Conservation (phyloP, 2,113 vertebrate genomes). For the Indri indri region DNA sequence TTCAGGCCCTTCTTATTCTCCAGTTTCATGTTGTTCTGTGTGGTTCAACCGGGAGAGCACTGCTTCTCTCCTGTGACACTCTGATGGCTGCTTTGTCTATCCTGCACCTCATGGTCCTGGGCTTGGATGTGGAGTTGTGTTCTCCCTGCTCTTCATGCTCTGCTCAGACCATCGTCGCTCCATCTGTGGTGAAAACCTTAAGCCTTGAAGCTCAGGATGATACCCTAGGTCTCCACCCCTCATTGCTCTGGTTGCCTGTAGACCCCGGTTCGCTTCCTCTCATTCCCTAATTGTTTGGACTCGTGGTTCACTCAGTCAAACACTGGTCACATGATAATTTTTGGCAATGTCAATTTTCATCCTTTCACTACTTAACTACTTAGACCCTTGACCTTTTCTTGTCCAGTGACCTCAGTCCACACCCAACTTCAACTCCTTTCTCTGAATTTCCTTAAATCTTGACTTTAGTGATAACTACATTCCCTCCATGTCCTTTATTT, state of each 20-base stretch:
- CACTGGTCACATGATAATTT: not conserved
- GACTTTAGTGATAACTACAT: not conserved
- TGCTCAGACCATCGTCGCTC: not conserved
- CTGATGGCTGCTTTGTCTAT: not conserved
- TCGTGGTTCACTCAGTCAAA: not conserved
- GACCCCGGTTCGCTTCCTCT: not conserved
- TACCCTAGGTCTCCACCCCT: rapidly evolving
- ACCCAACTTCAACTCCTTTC: not conserved
- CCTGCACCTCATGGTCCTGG: too few species aligned
- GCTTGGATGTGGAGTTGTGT: too few species aligned
- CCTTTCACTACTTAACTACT: not conserved
- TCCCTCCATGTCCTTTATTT: not conserved
- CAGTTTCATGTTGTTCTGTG: not conserved
- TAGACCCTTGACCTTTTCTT: not conserved
- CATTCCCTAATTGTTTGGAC: not conserved
- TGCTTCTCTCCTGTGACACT: not conserved
- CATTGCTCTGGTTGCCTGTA: not conserved
- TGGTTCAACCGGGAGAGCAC: not conserved
- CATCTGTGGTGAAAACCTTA: not conserved
- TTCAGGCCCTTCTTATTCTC: not conserved
- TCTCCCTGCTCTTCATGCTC: not conserved
- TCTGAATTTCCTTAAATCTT: not conserved
- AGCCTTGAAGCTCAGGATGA: not conserved
- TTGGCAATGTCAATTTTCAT: not conserved
- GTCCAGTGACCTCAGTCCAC: not conserved